Conservation (phyloP, 2,888 invertebrate genomes). For the Pristionchus exspectatus region DNA sequence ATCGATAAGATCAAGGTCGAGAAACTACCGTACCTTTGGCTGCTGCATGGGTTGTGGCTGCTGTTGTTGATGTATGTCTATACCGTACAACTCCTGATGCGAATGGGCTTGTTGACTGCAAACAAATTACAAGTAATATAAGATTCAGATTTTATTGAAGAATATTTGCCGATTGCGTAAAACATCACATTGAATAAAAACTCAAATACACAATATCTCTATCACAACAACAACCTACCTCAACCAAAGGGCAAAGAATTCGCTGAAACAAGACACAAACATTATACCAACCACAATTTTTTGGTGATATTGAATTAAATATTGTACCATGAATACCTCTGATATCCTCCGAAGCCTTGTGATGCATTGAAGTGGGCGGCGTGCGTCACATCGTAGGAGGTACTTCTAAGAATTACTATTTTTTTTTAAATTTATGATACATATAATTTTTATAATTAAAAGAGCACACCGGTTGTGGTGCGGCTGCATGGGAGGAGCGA, state of each 20-base stretch:
- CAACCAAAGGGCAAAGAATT: not conserved
- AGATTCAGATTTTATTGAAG: not conserved
- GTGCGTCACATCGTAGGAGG: slow-evolving; percentile 49
- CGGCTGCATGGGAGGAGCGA: slow-evolving; percentile 1
- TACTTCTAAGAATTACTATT: not conserved
- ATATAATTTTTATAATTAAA: too few species aligned
- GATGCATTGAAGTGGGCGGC: slow-evolving; percentile 19
- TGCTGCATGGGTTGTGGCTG: slow-evolving; percentile 25
- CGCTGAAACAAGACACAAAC: not conserved
- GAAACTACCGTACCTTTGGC: not conserved
- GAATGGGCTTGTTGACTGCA: slow-evolving; percentile 37
- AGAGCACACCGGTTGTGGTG: not conserved
- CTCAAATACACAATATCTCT: too few species aligned
- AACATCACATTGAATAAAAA: not conserved
- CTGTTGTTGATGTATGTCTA: slow-evolving; percentile 20
- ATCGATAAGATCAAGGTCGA: too few species aligned
- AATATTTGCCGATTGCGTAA: not conserved
- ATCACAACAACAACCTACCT: not conserved
- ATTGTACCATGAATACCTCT: not conserved
- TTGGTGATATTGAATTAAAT: not conserved
- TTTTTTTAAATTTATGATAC: not conserved
- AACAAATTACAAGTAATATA: too few species aligned
- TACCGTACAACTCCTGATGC: slow-evolving; percentile 29
- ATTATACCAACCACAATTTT: not conserved
- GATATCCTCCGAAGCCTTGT: slow-evolving; percentile 24